Base-by-base conservation (phyloP, 2,797 vertebrate species). In the Cirrhinus molitorella region DNA sequence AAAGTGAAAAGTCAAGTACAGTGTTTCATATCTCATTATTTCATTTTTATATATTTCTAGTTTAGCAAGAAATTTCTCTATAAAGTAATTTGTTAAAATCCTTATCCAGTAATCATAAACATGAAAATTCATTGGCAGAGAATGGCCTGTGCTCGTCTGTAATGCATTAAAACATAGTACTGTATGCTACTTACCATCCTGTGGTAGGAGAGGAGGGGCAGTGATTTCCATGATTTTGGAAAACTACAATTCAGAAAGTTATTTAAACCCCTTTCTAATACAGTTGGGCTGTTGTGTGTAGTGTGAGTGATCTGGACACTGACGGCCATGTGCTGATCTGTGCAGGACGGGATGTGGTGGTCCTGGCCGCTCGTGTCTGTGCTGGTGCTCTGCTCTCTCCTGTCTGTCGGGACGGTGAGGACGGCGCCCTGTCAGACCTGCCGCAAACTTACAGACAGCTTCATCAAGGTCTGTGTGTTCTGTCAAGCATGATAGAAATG, bases 381-480 rank as follows among this genome's bases (percentile, higher is more conserved):
- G 75, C 86, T 94, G 89, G 83, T 93, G 71, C 91, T 96, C 59
- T 91, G 94, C 80, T 92, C 92, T 4, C 92, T 93, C 87, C 91
- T 95, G 61, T 92, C 89, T 34, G 90, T 93, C 81, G 91, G 89
- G 73, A 91, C 83, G 37, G 94, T 94, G 73, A 93, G 95, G 91
- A 93, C 92, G 0, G 95, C 96, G 14, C 96, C 97, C 0, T 99
- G 98, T 87, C 96, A 96, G 85, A 97, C 95, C 31, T 99, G 98
- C 89, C 94, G 91, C 70, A 95, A 95, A 88, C 95, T 99, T 83
- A 92, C 96, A 0, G 94, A 96, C 86, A 97, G 95, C 91, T 98
- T 99, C 88, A 92, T 96, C 53, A 95, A 95, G 97, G 98, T 99
- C 91, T 59, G 25, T 51, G 4, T n/a, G n/a, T n/a, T n/a, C n/a